Base-by-base conservation (phyloP, 2,113 vertebrate species). In the Paracanthobrama guichenoti region DNA sequence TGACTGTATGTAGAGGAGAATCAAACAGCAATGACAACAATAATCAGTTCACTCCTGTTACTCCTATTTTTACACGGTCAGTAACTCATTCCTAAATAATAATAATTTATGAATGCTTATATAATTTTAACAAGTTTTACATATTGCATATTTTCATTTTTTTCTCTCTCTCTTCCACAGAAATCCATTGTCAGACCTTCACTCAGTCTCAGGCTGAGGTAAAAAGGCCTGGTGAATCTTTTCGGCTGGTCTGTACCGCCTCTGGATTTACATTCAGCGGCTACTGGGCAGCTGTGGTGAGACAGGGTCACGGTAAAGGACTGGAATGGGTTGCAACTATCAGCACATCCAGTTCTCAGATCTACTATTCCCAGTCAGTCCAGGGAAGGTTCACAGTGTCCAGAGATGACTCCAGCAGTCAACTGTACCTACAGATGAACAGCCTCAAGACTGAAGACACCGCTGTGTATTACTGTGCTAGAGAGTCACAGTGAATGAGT, bases 371-470 rank as follows among this genome's bases (percentile, higher is more conserved):
- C 35, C 79, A 82, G 35, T 79, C 79, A 24, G 57, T 91, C 3
- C 46, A 84, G 53, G 87, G 90, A 67, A 85, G 86, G 57, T 89
- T 91, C 57, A 89, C 84, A 28, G 48, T 86, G 83, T 86, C 88
- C 81, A 89, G 86, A 90, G 82, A 83, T 77, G 84, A 89, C 71
- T 82, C 50, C 79, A 87, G 42, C 39, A 86, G 50, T 60, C 82
- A 89, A 57, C 78, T 89, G 79, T 85, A 89, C 71, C 87, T 89
- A 48, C 85, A 87, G 72, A 88, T 89, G 85, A 87, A 48, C 82
- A 87, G 82, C 13, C 75, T 89, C 66, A 86, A 81, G 53, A 72
- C 85, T 57, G 88, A 83, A 84, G 87, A 89, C 69, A 85, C 81
- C 11, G 85, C 85, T 74, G 76, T 89, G 64, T 87, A 81, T 78